Percentiles rank a stretch among this genome's conserved stretches.
Evolutionary conservation across 1,140 invertebrate genomes (phyloP).

Genomic region (Dinothrombium tinctorium): DNA sequence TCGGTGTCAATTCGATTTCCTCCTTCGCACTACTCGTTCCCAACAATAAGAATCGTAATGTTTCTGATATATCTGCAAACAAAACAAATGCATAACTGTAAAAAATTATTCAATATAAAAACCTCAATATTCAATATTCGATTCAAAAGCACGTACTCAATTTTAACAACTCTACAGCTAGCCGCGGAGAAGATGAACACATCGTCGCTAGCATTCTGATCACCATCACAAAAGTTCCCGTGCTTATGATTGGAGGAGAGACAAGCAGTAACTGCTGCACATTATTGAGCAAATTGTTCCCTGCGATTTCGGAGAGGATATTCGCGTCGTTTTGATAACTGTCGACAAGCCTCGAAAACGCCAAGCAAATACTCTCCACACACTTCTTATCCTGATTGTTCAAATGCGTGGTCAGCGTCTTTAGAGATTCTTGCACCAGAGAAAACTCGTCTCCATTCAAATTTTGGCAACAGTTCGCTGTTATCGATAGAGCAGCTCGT

Average conservation of each 20-base stretch:
- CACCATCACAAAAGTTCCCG: conserved; percentile 81
- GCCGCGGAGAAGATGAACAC: conserved; percentile 74
- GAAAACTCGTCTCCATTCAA: conserved; percentile 77
- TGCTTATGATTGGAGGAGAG: conserved; percentile 71
- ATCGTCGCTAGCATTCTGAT: conserved; percentile 81
- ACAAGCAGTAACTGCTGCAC: conserved; percentile 75
- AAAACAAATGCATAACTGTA: conserved; percentile 8
- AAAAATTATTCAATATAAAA: not conserved
- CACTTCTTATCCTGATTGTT: conserved; percentile 93
- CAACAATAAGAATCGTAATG: conserved; percentile 66
- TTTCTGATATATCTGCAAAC: conserved; percentile 57
- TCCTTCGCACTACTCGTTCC: conserved; percentile 31
- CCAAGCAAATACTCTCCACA: conserved; percentile 84
- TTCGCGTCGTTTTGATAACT: conserved; percentile 79
- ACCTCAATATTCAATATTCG: not conserved
- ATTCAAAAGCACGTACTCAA: conserved; percentile 31
- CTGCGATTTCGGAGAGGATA: conserved; percentile 79
- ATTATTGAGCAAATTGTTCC: conserved; percentile 68
- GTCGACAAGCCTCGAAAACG: conserved; percentile 76
- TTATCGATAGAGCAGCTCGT: conserved; percentile 73
- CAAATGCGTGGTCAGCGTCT: conserved; percentile 56
- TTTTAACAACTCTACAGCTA: conserved; percentile 66
- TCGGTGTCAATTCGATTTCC: conserved; percentile 22
- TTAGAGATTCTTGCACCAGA: conserved; percentile 62
- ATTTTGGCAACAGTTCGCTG: conserved; percentile 89